Evolutionary conservation across 2,888 invertebrate genomes (phyloP).

Genomic region (Dascillus cervinus): DNA sequence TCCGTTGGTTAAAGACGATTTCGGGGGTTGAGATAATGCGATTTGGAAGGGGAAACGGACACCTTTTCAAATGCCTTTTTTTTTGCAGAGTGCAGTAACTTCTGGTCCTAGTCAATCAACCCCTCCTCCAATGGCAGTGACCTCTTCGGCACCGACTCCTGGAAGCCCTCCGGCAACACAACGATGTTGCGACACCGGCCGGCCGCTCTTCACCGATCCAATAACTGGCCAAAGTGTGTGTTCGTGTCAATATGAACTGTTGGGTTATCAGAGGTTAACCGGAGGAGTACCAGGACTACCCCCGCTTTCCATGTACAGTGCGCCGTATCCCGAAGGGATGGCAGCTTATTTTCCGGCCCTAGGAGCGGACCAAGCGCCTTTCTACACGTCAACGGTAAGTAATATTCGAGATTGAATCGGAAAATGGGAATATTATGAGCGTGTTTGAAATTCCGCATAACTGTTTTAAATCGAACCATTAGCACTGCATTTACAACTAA

Average conservation of each 20-base stretch:
- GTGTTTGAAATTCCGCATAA: constrained; percentile 4
- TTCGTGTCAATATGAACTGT: constrained; percentile 84
- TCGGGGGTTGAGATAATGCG: constrained; percentile 34
- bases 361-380: constrained; percentile 78
- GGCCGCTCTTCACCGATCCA: constrained; percentile 85
- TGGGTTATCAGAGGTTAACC: constrained; percentile 75
- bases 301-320: constrained; percentile 69
- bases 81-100: constrained; percentile 37
- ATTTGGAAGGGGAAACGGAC: no score
- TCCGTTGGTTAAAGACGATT: constrained; percentile 38
- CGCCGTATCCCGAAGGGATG: constrained; percentile 76
- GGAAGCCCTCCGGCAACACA: constrained; percentile 47
- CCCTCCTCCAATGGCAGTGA: constrained; percentile 39
- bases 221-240: constrained; percentile 83
- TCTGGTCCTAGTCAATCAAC: constrained; percentile 30
- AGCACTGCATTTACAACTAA: constrained; percentile 4
- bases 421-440: constrained; percentile 4
- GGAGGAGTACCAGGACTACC: constrained; percentile 61
- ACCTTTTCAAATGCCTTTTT: constrained; percentile 5
- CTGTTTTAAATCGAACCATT: constrained; percentile 6
- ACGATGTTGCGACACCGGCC: constrained; percentile 86
- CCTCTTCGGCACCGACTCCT: constrained; percentile 42
- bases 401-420: no score
- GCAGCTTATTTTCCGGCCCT: constrained; percentile 80
- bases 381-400: constrained; percentile 80